These are phyloP conservation scores for Drosophila yooni DNA, from an alignment of 2,888 invertebrate species.

Conservation along the genomic window DNA sequence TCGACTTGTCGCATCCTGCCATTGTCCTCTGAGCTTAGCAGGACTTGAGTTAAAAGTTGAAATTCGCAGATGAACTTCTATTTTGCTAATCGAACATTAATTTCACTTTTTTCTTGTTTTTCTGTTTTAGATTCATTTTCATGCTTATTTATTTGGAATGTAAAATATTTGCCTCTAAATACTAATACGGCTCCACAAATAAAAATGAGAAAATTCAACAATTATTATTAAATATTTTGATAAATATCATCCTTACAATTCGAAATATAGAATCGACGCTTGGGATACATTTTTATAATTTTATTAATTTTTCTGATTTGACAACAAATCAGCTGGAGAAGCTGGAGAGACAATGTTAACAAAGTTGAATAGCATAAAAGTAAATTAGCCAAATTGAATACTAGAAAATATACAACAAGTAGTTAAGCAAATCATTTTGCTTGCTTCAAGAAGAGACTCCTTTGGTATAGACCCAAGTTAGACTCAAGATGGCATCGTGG, in stretches of 20 bases:
- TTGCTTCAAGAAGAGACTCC: neutral
- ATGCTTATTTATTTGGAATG: neutral
- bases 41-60: neutral
- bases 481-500: constrained; percentile 7
- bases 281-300: neutral
- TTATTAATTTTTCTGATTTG: neutral
- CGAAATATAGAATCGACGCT: too few relatives aligned
- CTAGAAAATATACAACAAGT: neutral
- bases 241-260: neutral
- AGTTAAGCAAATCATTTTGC: neutral
- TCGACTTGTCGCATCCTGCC: neutral
- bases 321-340: neutral
- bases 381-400: neutral
- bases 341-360: neutral
- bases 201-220: neutral
- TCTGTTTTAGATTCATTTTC: neutral
- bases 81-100: neutral
- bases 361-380: neutral
- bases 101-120: neutral
- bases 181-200: neutral
- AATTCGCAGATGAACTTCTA: neutral
- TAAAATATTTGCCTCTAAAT: neutral
- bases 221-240: neutral
- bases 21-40: neutral
- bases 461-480: constrained; percentile 1